phyloP scores from a whole-genome alignment of 1,140 invertebrate genomes.

The Coenobita brevimanus region DNA sequence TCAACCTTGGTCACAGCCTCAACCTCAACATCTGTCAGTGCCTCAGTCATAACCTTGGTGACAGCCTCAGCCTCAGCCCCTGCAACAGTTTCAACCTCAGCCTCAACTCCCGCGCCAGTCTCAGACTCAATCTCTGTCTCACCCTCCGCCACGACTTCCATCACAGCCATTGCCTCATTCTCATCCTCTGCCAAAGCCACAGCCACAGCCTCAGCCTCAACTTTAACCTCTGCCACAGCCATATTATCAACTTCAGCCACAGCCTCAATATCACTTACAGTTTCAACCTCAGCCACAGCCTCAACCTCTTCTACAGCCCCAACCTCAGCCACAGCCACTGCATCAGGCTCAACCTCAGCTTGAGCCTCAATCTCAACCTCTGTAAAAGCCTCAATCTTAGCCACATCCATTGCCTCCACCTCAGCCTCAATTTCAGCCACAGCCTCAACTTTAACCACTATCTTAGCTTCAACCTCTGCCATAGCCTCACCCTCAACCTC shows the following conservation, averaged over 20 bases:
- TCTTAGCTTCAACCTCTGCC: neutral
- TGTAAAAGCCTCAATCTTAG: neutral
- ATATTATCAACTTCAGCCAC: too few species aligned
- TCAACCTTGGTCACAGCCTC: neutral
- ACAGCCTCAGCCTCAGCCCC: too few species aligned
- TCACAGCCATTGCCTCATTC: too few species aligned
- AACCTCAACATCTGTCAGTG: neutral
- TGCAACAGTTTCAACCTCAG: too few species aligned
- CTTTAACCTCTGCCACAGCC: too few species aligned
- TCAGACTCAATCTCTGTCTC: too few species aligned
- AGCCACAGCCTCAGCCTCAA: too few species aligned
- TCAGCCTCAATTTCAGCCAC: neutral
- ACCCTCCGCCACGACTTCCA: too few species aligned
- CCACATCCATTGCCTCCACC: neutral
- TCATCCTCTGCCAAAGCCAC: too few species aligned
- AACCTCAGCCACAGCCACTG: neutral
- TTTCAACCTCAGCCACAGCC: neutral
- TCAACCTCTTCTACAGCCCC: neutral
- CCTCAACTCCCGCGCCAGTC: too few species aligned
- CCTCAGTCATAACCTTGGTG: too few species aligned
- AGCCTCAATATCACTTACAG: too few species aligned
- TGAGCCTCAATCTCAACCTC: neutral
- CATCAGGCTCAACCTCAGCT: neutral
- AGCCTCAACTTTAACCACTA: neutral
- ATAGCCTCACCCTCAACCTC: neutral